Conservation (phyloP, 1,140 invertebrate species). For the Plodia interpunctella region DNA sequence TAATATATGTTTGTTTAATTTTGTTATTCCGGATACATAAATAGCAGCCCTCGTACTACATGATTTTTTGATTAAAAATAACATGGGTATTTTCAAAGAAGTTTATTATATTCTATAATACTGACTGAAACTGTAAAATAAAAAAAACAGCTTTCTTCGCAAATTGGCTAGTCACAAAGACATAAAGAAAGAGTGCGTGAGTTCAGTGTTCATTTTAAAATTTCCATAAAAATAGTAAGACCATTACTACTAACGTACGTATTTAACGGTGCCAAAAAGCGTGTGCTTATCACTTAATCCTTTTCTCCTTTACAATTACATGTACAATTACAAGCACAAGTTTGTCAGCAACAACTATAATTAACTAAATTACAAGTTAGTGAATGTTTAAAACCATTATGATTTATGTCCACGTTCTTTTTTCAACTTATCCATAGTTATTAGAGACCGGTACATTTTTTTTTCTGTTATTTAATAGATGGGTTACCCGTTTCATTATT, state of each 20-base stretch:
- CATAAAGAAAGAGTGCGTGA: background rate
- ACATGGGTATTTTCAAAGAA: no score
- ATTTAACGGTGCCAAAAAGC: background rate
- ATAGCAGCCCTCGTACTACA: no score
- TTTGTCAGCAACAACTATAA: slow-evolving; percentile 14
- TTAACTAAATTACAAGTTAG: slow-evolving; percentile 19
- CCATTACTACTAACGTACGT: background rate
- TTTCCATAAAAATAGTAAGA: background rate
- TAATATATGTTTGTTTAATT: no score
- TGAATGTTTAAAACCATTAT: slow-evolving; percentile 17
- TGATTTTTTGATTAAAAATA: no score
- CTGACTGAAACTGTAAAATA: background rate
- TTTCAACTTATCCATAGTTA: slow-evolving; percentile 14
- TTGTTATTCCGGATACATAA: no score
- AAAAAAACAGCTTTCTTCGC: background rate
- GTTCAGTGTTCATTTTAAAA: background rate
- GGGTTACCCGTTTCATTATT: background rate
- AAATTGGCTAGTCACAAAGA: background rate
- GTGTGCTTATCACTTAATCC: background rate
- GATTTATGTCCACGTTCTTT: slow-evolving; percentile 17
- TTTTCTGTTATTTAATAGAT: background rate
- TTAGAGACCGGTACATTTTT: slow-evolving; percentile 1
- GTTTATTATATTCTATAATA: background rate
- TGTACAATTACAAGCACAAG: background rate
- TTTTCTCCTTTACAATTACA: slow-evolving; percentile 11